Conservation (phyloP, 30 jellyfish, hydroid and myxozoan genomes). For the Aurelia aurita complex sp. Pacific region DNA sequence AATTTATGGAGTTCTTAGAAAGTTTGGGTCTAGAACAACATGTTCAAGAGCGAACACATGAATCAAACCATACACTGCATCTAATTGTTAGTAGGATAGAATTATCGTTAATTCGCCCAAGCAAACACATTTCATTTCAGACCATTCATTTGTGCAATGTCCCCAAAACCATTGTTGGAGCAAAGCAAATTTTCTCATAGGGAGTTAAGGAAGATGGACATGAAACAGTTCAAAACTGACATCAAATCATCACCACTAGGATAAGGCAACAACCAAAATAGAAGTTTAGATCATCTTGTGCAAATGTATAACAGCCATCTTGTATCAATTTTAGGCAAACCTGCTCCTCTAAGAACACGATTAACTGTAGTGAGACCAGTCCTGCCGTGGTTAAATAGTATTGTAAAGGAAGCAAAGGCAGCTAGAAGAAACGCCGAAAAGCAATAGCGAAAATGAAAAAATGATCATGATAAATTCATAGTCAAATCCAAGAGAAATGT, state of each 20-base stretch:
- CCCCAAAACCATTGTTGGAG: conserved; percentile 10
- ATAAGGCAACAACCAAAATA: conserved; percentile 20
- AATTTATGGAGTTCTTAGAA: neutral
- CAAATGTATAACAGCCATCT: conserved; percentile 31
- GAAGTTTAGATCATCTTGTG: conserved; percentile 28
- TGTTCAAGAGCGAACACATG: conserved; percentile 25
- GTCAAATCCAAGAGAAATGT: conserved; percentile 5
- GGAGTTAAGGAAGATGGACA: conserved; percentile 18
- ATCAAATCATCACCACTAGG: conserved; percentile 41
- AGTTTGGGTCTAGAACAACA: conserved; percentile 8
- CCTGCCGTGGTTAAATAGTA: conserved; percentile 37
- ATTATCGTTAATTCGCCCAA: neutral
- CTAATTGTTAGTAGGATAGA: conserved; percentile 3
- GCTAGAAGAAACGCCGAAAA: conserved; percentile 13
- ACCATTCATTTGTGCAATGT: conserved; percentile 18
- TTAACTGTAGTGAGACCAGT: neutral
- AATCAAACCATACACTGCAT: conserved; percentile 1
- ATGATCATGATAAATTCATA: neutral
- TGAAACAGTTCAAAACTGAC: conserved; percentile 37
- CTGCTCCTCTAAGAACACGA: conserved; percentile 42
- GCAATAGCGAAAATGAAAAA: conserved; percentile 34
- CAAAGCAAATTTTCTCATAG: conserved; percentile 8
- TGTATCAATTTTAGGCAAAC: conserved; percentile 23
- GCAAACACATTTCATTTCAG: neutral
- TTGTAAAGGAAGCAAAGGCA: neutral